Conservation (phyloP, 1,140 invertebrate species). For the Meloidogyne floridensis region DNA sequence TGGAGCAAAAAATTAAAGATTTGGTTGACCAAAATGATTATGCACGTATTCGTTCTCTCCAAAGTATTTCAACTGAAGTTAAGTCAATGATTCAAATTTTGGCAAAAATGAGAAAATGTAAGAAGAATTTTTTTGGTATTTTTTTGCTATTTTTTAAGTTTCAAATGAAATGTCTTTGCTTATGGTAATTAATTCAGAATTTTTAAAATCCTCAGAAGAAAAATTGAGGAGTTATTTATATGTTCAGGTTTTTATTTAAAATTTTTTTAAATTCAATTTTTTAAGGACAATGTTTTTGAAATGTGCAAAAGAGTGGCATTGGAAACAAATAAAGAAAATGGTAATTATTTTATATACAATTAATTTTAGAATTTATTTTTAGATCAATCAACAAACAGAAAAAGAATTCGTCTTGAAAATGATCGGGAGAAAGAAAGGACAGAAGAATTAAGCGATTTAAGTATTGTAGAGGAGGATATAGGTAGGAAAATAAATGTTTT, state of each 20-base stretch:
- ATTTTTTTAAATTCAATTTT: not conserved
- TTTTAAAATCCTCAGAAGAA: constrained; percentile 1
- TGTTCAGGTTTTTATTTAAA: constrained; percentile 1
- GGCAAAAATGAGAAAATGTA: not conserved
- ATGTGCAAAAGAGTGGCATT: not conserved
- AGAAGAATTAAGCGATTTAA: not conserved
- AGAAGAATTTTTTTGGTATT: not conserved
- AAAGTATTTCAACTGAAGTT: not conserved
- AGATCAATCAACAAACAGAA: not conserved
- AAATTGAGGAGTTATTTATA: constrained; percentile 7
- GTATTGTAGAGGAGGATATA: not conserved
- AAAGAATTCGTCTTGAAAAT: not conserved
- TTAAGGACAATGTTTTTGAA: constrained; percentile 1
- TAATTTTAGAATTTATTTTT: not conserved
- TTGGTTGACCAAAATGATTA: not conserved
- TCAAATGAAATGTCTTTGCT: not conserved
- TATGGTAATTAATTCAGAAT: constrained; percentile 13
- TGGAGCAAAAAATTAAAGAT: constrained; percentile 9
- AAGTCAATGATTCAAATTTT: not conserved
- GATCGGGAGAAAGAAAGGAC: not conserved
- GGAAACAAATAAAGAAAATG: not conserved
- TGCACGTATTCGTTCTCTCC: constrained; percentile 8
- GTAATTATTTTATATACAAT: not conserved
- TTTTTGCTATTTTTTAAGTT: not conserved
- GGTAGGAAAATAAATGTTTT: not conserved